phyloP scores from a whole-genome alignment of 2,113 vertebrate species.

The Pelmatolapia mariae region DNA sequence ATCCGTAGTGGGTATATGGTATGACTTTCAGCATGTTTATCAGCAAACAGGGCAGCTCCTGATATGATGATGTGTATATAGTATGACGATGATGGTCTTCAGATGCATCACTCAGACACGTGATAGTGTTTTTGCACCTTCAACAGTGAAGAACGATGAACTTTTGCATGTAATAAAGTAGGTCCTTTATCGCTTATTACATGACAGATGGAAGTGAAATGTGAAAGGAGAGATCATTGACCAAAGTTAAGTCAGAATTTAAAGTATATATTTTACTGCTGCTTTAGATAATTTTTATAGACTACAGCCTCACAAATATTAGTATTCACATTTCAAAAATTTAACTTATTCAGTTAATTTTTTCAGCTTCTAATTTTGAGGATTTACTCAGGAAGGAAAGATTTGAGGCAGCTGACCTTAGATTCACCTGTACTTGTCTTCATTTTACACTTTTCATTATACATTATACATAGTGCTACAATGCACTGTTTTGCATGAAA shows the following conservation, averaged over 20 bases:
- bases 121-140: not conserved
- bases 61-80: not conserved
- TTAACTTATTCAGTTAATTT: fast-evolving
- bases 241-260: not conserved
- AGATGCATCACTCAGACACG: not conserved
- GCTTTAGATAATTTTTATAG: not conserved
- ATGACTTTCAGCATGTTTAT: not conserved
- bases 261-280: not conserved
- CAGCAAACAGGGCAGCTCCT: not conserved
- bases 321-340: not conserved
- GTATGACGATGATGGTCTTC: not conserved
- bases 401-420: not conserved
- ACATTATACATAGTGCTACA: not conserved
- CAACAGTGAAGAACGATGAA: not conserved
- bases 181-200: not conserved
- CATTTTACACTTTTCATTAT: not conserved
- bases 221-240: not conserved
- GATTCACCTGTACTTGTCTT: not conserved
- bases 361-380: not conserved
- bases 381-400: not conserved
- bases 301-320: not conserved
- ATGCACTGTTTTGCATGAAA: not conserved
- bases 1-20: not conserved
- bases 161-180: not conserved
- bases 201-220: not conserved